Base-by-base conservation (phyloP, 2,113 vertebrate species). In the Malaclemys terrapin region DNA sequence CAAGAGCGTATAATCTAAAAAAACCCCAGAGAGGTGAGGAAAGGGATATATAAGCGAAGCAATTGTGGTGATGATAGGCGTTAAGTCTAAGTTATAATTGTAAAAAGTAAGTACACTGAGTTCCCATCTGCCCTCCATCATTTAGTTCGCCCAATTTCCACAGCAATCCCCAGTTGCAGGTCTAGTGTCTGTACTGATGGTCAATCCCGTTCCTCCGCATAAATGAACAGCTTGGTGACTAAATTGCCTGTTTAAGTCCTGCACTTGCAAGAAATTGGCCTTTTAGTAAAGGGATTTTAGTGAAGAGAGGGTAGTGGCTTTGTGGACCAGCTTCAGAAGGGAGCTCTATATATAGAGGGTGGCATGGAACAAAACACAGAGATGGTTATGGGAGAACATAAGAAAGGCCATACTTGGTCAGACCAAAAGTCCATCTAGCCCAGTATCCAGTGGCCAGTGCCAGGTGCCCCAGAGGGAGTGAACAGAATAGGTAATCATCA, bases 141-240 rank as follows among this genome's bases (percentile, higher is more conserved):
- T 1, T 50, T 0, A 0, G 3, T 65, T 24, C 10, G 12, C 10
- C 87, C 50, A 82, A 57, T 35, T 88, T 84, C 84, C 54, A 50
- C 3, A 50, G 62, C 31, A 62, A 3, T 84, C 80, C 52, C 65
- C 56, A 90, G 50, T n/a, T 93, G 35, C 4, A 7, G 2, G 82
- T 85, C 4, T 13, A 42, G 42, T 76, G 38, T 50, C 14, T 47
- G 35, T 91, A 0, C 16, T 54, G 10, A 14, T 42, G 31, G 12
- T 47, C 45, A n/a, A 10, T 19, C 17, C 87, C 76, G 6, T 47
- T 45, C 42, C 42, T 45, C 22, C 24, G 14, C 38, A 76, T 76
- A 45, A 76, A 45, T 45, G 38, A 45, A 76, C 42, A 45, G 72
- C 38, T 76, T 8, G 11, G 20, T 25, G 42, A 25, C 75, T 45